Evolutionary conservation across 2,797 vertebrate genomes (phyloP).

Genomic region (Menidia menidia): DNA sequence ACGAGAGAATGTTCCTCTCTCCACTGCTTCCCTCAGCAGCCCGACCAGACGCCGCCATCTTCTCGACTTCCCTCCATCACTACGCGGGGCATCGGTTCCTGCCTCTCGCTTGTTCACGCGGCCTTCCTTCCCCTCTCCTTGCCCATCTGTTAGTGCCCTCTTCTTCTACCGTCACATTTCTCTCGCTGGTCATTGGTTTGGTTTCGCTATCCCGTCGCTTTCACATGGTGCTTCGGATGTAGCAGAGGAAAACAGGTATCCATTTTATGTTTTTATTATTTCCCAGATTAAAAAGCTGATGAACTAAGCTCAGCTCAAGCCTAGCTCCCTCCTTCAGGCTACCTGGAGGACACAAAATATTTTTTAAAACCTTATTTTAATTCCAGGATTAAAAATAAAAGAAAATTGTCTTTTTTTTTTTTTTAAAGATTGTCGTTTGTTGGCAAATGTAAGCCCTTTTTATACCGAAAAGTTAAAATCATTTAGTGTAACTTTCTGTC

Average conservation of each 20-base stretch:
- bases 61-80: slow-evolving; percentile 68
- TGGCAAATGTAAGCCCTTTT: neutral
- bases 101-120: slow-evolving; percentile 82
- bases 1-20: slow-evolving; percentile 64
- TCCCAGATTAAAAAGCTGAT: slow-evolving; percentile 99
- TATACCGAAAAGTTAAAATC: neutral
- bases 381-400: too few species aligned
- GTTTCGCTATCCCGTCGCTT: slow-evolving; percentile 96
- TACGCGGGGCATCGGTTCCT: slow-evolving; percentile 69
- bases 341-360: slow-evolving; percentile 81
- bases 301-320: slow-evolving; percentile 98
- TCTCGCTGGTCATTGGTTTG: slow-evolving; percentile 90
- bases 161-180: slow-evolving; percentile 81
- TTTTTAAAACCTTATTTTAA: neutral
- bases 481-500: neutral
- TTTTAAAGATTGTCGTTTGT: too few species aligned
- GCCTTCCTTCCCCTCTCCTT: slow-evolving; percentile 71
- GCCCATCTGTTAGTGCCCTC: slow-evolving; percentile 82
- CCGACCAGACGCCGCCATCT: slow-evolving; percentile 85
- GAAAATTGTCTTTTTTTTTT: too few species aligned
- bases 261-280: slow-evolving; percentile 99
- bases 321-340: slow-evolving; percentile 93
- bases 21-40: slow-evolving; percentile 79
- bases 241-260: slow-evolving; percentile 99
- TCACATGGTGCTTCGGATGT: slow-evolving; percentile 99